phyloP scores from a whole-genome alignment of 2,888 invertebrate species.

The Drosophila neoperkinsi region DNA sequence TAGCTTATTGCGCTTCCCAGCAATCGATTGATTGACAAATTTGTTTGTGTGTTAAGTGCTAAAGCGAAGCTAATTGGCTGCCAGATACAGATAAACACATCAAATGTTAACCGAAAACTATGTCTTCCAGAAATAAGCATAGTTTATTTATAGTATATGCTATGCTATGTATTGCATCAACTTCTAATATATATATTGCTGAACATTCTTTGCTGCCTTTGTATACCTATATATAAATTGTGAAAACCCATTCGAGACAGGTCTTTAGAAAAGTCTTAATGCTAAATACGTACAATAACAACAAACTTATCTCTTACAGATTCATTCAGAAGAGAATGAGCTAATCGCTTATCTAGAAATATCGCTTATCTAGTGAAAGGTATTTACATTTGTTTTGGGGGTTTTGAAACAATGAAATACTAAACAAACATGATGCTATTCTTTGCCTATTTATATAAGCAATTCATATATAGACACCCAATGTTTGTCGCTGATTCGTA shows the following conservation, averaged over 20 bases:
- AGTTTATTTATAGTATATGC: background rate
- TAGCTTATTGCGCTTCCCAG: conserved; percentile 14
- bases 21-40: conserved; percentile 20
- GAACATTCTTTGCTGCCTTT: background rate
- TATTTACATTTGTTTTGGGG: background rate
- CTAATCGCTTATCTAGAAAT: conserved; percentile 2
- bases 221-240: background rate
- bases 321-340: background rate
- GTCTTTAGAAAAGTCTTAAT: background rate
- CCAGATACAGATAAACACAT: background rate
- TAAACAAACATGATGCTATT: background rate
- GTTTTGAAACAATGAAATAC: background rate
- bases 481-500: conserved; percentile 19
- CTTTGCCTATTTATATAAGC: background rate
- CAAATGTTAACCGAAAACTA: background rate
- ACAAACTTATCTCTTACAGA: background rate
- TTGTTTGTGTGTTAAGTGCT: conserved; percentile 25
- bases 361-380: background rate
- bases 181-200: background rate
- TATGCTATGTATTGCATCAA: background rate
- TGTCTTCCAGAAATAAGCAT: background rate
- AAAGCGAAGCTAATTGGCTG: conserved; percentile 20
- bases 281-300: background rate
- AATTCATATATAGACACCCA: conserved; percentile 1
- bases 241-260: background rate